Conservation (phyloP, 2,113 vertebrate species). For the Cavia porcellus region DNA sequence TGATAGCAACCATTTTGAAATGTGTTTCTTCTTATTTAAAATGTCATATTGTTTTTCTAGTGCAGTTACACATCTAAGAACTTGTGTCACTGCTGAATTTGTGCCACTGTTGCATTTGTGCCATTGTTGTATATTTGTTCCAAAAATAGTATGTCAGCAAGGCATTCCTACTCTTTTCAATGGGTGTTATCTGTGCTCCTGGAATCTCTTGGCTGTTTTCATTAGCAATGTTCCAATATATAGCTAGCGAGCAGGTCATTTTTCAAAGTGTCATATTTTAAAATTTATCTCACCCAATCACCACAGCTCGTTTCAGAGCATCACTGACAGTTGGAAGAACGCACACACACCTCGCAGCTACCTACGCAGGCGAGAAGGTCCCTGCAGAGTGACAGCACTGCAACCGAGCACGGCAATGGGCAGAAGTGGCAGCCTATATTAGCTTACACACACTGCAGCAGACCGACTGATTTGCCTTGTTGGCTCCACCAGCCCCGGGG, state of each 20-base stretch:
- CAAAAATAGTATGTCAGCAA: slow-evolving; percentile 87
- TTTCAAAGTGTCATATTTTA: not conserved
- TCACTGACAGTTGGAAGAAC: not conserved
- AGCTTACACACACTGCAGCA: not conserved
- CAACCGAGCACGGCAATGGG: too few species aligned
- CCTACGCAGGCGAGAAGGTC: not conserved
- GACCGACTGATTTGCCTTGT: too few species aligned
- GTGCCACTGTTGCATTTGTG: slow-evolving; percentile 75
- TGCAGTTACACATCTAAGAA: slow-evolving; percentile 90
- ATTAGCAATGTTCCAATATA: slow-evolving; percentile 91
- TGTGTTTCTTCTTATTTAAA: not conserved
- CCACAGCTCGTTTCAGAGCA: not conserved
- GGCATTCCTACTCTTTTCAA: slow-evolving; percentile 92
- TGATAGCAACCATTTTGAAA: not conserved
- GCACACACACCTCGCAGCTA: too few species aligned
- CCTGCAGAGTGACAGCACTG: not conserved
- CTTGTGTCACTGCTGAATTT: slow-evolving; percentile 87
- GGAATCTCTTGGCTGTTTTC: slow-evolving; percentile 93
- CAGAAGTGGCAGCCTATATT: not conserved
- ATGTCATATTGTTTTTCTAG: not conserved
- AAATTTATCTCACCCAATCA: not conserved
- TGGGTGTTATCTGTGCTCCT: slow-evolving; percentile 91
- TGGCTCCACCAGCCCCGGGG: not conserved
- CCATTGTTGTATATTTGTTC: too few species aligned
- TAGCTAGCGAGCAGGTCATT: not conserved